These are phyloP conservation scores for Semaprochilodus insignis DNA, from an alignment of 2,797 vertebrate genomes.

Conservation along the genomic window DNA sequence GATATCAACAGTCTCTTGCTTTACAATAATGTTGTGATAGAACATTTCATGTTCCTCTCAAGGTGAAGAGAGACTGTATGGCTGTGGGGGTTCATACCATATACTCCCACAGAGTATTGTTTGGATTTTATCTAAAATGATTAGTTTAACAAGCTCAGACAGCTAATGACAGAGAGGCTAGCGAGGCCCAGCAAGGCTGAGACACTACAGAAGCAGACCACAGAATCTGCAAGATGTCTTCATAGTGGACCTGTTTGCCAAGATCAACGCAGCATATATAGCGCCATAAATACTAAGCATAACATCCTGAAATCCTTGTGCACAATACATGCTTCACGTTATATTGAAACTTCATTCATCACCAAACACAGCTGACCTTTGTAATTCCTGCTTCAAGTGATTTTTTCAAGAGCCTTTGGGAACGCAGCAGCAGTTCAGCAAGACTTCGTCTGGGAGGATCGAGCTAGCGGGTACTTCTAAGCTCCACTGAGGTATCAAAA, in stretches of 20 bases:
- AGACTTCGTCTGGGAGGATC: conserved; percentile 28
- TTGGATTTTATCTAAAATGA: background rate
- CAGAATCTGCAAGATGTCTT: conserved; percentile 14
- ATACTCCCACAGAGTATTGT: conserved; percentile 1
- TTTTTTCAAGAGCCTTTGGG: conserved; percentile 46
- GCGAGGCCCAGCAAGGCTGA: background rate
- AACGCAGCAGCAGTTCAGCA: conserved; percentile 6
- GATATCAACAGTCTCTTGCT: background rate
- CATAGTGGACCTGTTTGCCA: conserved; percentile 25
- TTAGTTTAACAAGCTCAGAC: background rate
- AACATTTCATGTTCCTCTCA: background rate
- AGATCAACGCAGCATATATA: conserved; percentile 23
- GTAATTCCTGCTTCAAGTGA: conserved; percentile 29
- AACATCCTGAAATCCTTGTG: conserved; percentile 32
- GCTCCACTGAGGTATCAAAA: conserved; percentile 64
- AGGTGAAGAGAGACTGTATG: background rate
- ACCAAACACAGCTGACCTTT: conserved; percentile 37
- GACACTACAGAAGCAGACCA: background rate
- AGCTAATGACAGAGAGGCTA: background rate
- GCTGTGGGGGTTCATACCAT: background rate
- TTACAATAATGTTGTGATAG: conserved; percentile 2
- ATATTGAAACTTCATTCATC: conserved; percentile 48
- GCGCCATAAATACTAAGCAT: conserved; percentile 25
- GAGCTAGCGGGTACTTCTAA: conserved; percentile 37
- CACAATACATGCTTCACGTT: conserved; percentile 33